A percentile compares a stretch with the other conserved stretches of the same genome.
phyloP scores from a whole-genome alignment of 1,140 invertebrate species.

The Chrysoperla carnea region DNA sequence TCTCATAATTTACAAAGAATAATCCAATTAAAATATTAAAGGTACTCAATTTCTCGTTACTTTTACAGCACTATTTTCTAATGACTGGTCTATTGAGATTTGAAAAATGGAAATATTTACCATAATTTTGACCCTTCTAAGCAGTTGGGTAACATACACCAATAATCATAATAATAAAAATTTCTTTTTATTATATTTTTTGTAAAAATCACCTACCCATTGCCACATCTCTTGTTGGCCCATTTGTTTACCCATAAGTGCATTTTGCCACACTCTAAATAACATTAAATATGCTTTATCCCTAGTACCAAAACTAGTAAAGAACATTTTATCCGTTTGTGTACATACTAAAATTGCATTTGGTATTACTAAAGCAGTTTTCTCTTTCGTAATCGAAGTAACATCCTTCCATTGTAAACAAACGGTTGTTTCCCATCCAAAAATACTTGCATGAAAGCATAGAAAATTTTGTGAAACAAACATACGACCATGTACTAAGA shows the following conservation, averaged over 20 bases:
- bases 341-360: constrained; percentile 84
- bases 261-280: constrained; percentile 91
- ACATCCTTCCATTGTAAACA: constrained; percentile 76
- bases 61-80: too few species aligned
- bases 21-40: too few species aligned
- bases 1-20: too few species aligned
- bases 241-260: constrained; percentile 77
- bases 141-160: too few species aligned
- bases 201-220: constrained; percentile 27
- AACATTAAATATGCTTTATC: constrained; percentile 92
- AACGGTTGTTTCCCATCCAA: constrained; percentile 80
- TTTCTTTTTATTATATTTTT: too few species aligned
- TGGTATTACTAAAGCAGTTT: constrained; percentile 83
- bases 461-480: constrained; percentile 88
- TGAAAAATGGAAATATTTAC: too few species aligned
- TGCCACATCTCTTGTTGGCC: constrained; percentile 77
- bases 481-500: constrained; percentile 77
- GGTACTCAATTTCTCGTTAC: too few species aligned
- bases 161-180: too few species aligned
- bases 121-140: too few species aligned
- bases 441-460: constrained; percentile 92
- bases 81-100: too few species aligned
- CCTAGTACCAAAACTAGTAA: constrained; percentile 78
- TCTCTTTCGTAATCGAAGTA: constrained; percentile 81
- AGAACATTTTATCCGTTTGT: constrained; percentile 73